Conservation (phyloP, 2,797 vertebrate genomes). For the Pyrocephalus nanus region DNA sequence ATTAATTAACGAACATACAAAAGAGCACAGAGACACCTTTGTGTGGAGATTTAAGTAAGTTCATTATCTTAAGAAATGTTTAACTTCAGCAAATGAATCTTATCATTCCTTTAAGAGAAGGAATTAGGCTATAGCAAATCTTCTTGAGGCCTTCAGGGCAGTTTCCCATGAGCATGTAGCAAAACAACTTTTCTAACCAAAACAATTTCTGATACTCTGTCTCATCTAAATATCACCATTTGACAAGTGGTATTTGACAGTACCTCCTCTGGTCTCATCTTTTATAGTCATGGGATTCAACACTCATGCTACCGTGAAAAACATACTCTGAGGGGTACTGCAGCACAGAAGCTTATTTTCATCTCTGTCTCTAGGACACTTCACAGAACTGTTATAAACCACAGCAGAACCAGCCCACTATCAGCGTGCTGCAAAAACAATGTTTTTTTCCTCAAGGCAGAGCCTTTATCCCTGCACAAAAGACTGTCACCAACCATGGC, state of each 20-base stretch:
- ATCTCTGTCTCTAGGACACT: neutral
- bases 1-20: slow-evolving; percentile 57
- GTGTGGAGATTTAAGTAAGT: slow-evolving; percentile 55
- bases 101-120: neutral
- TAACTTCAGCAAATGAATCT: slow-evolving; percentile 39
- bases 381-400: neutral
- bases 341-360: neutral
- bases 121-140: neutral
- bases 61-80: slow-evolving; percentile 59
- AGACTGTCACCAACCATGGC: neutral
- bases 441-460: neutral
- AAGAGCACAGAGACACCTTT: slow-evolving; percentile 49
- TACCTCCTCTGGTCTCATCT: neutral
- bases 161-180: neutral
- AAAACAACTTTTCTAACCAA: neutral
- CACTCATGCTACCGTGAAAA: neutral
- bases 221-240: neutral
- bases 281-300: neutral
- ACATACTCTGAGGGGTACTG: neutral
- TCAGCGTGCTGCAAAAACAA: neutral
- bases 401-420: neutral
- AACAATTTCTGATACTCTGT: neutral
- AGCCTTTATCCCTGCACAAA: neutral
- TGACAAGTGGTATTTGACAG: neutral
- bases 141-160: neutral